These are phyloP conservation scores for Triplophysa siluroides DNA, from an alignment of 2,113 vertebrate species.

Conservation along the genomic window DNA sequence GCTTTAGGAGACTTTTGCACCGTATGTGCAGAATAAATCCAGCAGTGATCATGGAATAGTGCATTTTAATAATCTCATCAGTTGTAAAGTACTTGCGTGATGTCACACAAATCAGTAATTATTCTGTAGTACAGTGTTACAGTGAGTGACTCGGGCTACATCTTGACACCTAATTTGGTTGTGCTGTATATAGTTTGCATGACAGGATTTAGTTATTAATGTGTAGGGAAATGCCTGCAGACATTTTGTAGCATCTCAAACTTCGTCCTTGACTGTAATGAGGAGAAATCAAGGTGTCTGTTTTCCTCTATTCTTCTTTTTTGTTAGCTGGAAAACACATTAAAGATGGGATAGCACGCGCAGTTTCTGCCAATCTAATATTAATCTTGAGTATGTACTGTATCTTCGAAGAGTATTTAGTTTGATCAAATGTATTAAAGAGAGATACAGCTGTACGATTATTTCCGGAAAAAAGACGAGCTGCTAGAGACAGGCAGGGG, in stretches of 20 bases:
- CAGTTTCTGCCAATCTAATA: too few relatives aligned
- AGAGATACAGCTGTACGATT: too few relatives aligned
- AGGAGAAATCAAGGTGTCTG: conserved; percentile 37
- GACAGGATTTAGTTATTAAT: conserved; percentile 27
- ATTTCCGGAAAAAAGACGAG: too few relatives aligned
- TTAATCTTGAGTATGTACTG: too few relatives aligned
- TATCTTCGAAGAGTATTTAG: too few relatives aligned
- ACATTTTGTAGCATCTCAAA: conserved; percentile 22
- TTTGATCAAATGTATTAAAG: too few relatives aligned
- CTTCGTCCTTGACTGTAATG: conserved; percentile 38
- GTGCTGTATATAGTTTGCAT: conserved; percentile 15
- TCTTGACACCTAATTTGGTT: conserved; percentile 31
- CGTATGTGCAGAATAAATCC: conserved; percentile 6
- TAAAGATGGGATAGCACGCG: neutral
- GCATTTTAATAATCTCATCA: conserved; percentile 37
- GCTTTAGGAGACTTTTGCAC: neutral
- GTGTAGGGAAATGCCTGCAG: conserved; percentile 26
- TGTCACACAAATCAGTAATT: conserved; percentile 21
- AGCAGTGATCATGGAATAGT: neutral
- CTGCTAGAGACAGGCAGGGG: too few relatives aligned
- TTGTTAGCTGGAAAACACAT: conserved; percentile 8
- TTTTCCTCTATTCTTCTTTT: neutral
- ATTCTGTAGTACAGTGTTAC: conserved; percentile 10
- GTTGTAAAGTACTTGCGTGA: conserved; percentile 3
- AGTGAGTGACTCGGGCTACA: neutral